Percentiles rank a stretch among this genome's conserved stretches.
Evolutionary conservation across 2,113 vertebrate genomes (phyloP).

Genomic region (Leptocoma aspasia): DNA sequence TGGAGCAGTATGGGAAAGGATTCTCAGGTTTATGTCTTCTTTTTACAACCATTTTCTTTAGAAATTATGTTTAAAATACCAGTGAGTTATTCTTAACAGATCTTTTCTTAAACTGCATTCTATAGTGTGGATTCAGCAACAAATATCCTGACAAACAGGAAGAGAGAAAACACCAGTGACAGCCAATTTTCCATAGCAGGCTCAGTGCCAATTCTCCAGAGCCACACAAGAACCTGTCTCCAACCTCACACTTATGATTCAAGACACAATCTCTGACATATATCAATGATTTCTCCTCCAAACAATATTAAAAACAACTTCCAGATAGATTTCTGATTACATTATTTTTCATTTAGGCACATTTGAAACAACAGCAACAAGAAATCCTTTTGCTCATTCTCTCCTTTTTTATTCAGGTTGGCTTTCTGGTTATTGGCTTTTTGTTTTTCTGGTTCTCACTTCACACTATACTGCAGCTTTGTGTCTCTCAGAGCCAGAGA

Average conservation of each 20-base stretch:
- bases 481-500: neutral
- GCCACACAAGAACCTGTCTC: neutral
- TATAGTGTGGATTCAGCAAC: neutral
- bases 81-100: neutral
- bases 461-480: constrained; percentile 16
- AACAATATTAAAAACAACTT: neutral
- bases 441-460: neutral
- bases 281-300: neutral
- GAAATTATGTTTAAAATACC: neutral
- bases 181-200: neutral
- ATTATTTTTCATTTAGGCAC: neutral
- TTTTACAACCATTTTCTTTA: neutral
- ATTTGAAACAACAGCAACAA: neutral
- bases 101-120: neutral
- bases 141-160: neutral
- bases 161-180: neutral
- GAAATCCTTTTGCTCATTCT: neutral
- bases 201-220: neutral
- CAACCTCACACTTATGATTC: neutral
- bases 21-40: neutral
- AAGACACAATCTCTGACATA: neutral
- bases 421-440: neutral
- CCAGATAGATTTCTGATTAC: neutral
- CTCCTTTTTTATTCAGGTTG: neutral
- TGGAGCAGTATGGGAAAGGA: neutral